Evolutionary conservation across 2,888 invertebrate genomes (phyloP).

Genomic region (Lottia scabra): DNA sequence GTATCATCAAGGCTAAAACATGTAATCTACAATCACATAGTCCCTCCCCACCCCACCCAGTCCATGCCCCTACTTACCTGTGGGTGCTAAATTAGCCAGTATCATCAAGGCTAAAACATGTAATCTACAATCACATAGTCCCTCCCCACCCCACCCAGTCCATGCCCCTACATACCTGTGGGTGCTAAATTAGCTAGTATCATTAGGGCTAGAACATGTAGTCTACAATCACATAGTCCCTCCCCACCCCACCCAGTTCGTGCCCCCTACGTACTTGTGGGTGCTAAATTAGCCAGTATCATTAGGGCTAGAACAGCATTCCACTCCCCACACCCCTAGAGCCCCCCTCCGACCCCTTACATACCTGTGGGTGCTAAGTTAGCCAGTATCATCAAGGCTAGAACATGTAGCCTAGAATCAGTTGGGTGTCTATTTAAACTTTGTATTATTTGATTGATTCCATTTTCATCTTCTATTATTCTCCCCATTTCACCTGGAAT

Average conservation of each 20-base stretch:
- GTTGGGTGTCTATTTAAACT: slow-evolving; percentile 22
- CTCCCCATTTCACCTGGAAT: slow-evolving; percentile 21
- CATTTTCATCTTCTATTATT: slow-evolving; percentile 22
- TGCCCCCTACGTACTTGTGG: no score
- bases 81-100: slow-evolving; percentile 25
- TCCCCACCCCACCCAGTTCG: no score
- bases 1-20: slow-evolving; percentile 28
- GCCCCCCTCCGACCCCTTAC: no score
- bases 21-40: slow-evolving; percentile 32
- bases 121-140: slow-evolving; percentile 32
- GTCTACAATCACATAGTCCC: slow-evolving; percentile 29
- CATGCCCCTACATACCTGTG: slow-evolving; percentile 24
- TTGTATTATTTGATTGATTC: slow-evolving; percentile 16
- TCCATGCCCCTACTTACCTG: slow-evolving; percentile 27
- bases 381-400: slow-evolving; percentile 30
- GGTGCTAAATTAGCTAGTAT: slow-evolving; percentile 29
- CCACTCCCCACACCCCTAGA: no score
- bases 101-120: slow-evolving; percentile 31
- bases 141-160: no score
- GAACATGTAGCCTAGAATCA: slow-evolving; percentile 31
- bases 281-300: slow-evolving; percentile 27
- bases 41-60: no score
- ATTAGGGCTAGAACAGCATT: slow-evolving; percentile 29
- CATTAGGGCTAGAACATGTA: slow-evolving; percentile 31
- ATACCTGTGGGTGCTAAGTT: slow-evolving; percentile 29